These are phyloP conservation scores for Micromussa lordhowensis DNA, from an alignment of 92 coral and sea anemone species.

Conservation along the genomic window DNA sequence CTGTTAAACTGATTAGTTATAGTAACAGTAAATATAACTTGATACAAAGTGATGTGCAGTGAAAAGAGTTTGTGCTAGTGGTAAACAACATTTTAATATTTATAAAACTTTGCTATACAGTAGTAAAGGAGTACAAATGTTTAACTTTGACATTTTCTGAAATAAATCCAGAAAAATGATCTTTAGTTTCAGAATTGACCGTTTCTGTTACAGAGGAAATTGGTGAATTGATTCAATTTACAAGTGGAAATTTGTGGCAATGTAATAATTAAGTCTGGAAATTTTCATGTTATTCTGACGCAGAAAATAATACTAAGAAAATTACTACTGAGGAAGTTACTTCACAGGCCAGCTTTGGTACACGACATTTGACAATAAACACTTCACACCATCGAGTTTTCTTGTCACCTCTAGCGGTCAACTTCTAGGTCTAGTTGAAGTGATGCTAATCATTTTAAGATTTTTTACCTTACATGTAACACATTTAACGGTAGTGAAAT, in stretches of 20 bases:
- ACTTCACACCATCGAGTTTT: not conserved
- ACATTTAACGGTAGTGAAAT: not conserved
- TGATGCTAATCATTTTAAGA: not conserved
- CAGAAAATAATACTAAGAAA: not conserved
- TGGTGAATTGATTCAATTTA: not conserved
- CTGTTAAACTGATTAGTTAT: not conserved
- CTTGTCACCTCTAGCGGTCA: conserved; percentile 2
- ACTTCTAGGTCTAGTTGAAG: not conserved
- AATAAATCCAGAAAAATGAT: not conserved
- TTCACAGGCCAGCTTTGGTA: not conserved
- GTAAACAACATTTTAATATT: not conserved
- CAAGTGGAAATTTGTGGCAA: not conserved
- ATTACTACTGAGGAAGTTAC: not conserved
- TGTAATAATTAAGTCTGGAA: not conserved
- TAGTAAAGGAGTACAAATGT: not conserved
- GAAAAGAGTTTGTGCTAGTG: not conserved
- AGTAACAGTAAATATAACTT: not conserved
- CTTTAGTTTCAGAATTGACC: not conserved
- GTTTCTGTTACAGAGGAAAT: conserved; percentile 7
- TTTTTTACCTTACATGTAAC: not conserved
- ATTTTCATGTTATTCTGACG: not conserved
- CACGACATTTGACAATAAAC: not conserved
- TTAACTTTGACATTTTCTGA: not conserved
- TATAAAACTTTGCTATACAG: not conserved
- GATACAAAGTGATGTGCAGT: not conserved